These are phyloP conservation scores for Notothenia coriiceps DNA, from an alignment of 2,113 vertebrate species.

Conservation along the genomic window DNA sequence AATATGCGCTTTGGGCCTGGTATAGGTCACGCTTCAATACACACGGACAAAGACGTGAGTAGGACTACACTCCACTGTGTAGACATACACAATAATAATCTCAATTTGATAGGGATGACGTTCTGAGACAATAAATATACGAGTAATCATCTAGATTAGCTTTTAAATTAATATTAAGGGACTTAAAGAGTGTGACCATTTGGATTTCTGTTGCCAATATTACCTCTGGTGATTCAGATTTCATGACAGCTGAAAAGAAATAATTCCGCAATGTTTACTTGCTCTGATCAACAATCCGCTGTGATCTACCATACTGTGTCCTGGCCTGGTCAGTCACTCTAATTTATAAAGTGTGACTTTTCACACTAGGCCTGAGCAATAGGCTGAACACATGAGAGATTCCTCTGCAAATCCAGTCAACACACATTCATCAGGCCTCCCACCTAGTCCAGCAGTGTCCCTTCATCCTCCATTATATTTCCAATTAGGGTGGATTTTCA, in stretches of 20 bases:
- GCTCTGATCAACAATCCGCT: conserved; percentile 10
- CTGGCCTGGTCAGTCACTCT: conserved; percentile 41
- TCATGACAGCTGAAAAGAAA: conserved; percentile 8
- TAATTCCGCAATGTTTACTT: conserved; percentile 12
- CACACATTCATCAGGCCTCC: conserved; percentile 61
- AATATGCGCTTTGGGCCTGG: conserved; percentile 36
- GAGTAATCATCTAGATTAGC: not conserved
- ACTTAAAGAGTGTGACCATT: not conserved
- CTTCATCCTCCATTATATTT: conserved; percentile 84
- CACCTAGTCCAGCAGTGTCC: conserved; percentile 71
- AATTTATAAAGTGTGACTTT: conserved; percentile 56
- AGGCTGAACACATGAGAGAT: conserved; percentile 51
- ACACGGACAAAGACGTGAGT: conserved; percentile 47
- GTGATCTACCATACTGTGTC: conserved; percentile 18
- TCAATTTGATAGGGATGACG: conserved; percentile 14
- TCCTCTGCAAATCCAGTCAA: conserved; percentile 49
- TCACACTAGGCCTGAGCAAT: conserved; percentile 44
- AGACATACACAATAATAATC: conserved; percentile 12
- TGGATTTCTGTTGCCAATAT: conserved; percentile 5
- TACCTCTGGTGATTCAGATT: conserved; percentile 10
- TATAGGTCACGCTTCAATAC: conserved; percentile 47
- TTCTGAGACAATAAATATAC: not conserved
- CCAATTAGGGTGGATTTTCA: conserved; percentile 64
- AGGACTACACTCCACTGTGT: conserved; percentile 14
- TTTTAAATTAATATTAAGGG: conserved; percentile 6